A percentile compares a stretch with the other conserved stretches of the same genome.
Evolutionary conservation across 2,113 vertebrate species (phyloP).

Genomic region (Crotalus viridis): DNA sequence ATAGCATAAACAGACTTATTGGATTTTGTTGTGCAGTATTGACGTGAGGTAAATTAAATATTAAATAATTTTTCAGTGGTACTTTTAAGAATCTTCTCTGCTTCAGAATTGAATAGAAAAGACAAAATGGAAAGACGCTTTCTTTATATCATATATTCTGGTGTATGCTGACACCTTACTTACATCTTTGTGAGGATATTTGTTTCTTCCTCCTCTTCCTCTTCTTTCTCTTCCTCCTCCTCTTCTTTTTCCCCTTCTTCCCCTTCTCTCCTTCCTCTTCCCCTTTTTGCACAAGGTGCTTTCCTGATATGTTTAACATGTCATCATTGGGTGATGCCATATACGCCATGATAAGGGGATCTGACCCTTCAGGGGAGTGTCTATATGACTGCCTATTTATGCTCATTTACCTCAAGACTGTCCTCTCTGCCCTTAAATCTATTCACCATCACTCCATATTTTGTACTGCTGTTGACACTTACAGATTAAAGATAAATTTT

Average conservation of each 20-base stretch:
- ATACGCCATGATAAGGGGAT: slow-evolving; percentile 82
- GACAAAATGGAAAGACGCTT: slow-evolving; percentile 81
- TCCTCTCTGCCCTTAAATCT: slow-evolving; percentile 96
- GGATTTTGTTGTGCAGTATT: slow-evolving; percentile 98
- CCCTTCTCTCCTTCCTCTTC: slow-evolving; percentile 69
- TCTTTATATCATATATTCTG: slow-evolving; percentile 75
- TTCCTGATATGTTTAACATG: slow-evolving; percentile 89
- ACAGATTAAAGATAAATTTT: slow-evolving; percentile 99
- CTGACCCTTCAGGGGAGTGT: slow-evolving; percentile 77
- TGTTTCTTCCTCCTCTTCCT: slow-evolving; percentile 14
- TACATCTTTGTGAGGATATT: slow-evolving; percentile 69
- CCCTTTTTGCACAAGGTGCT: slow-evolving; percentile 85
- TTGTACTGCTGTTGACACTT: slow-evolving; percentile 99
- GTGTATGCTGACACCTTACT: slow-evolving; percentile 84
- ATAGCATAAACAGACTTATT: slow-evolving; percentile 92
- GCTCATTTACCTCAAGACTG: slow-evolving; percentile 99
- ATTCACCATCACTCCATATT: slow-evolving; percentile 99
- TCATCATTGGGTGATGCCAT: slow-evolving; percentile 85
- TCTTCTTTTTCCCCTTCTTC: slow-evolving; percentile 47
- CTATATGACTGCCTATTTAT: slow-evolving; percentile 93
- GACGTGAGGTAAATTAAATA: slow-evolving; percentile 95
- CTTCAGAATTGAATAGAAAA: slow-evolving; percentile 89
- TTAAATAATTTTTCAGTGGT: slow-evolving; percentile 89
- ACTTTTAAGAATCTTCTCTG: slow-evolving; percentile 86
- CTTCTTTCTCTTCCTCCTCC: slow-evolving; percentile 28